These are phyloP conservation scores for Hydrochoerus hydrochaeris DNA, from an alignment of 2,113 vertebrate species.

Conservation along the genomic window DNA sequence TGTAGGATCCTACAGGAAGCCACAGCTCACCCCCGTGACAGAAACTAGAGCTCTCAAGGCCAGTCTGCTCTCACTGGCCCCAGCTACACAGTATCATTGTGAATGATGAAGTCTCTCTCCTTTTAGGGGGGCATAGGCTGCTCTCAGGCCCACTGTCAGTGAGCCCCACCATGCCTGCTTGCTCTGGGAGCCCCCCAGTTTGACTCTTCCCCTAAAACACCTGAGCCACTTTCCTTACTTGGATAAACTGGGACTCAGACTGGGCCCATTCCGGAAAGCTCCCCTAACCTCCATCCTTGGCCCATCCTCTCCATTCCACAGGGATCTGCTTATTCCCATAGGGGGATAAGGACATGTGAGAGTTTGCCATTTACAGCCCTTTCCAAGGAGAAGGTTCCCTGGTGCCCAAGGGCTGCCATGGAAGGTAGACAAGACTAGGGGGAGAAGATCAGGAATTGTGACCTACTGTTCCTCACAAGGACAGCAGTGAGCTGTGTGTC, in stretches of 20 bases:
- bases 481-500: background rate
- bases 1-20: background rate
- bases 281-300: no score
- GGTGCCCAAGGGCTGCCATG: background rate
- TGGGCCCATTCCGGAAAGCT: background rate
- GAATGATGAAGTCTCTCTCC: background rate
- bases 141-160: fast-evolving
- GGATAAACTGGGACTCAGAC: background rate
- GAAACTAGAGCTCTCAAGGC: background rate
- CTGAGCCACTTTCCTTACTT: background rate
- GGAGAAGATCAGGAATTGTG: background rate
- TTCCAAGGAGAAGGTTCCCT: background rate
- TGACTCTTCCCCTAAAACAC: background rate
- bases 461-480: background rate
- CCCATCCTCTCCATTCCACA: background rate
- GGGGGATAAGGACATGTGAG: fast-evolving
- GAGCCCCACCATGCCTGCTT: fast-evolving
- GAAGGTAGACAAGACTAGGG: background rate
- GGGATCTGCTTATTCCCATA: background rate
- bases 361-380: background rate
- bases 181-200: background rate
- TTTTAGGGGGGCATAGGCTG: background rate
- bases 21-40: background rate
- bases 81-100: background rate
- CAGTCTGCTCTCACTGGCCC: background rate